Base-by-base conservation (phyloP, 2,797 vertebrate genomes). In the Gymnoscopelus microlampas region DNA sequence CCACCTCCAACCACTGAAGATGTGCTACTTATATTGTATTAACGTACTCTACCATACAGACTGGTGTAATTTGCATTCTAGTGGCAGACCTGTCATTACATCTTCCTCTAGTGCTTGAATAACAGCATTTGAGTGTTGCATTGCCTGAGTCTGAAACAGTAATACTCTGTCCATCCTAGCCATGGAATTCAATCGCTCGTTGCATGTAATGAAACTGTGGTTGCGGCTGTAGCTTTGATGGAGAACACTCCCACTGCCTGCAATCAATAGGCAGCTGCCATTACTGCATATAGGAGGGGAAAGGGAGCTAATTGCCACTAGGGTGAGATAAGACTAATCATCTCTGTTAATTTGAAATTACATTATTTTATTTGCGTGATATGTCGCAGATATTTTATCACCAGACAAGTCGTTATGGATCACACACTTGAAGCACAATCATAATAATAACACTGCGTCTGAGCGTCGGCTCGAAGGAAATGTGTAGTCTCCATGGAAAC, bases 401-500 rank as follows among this genome's bases (percentile, higher is more conserved):
- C 9, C 39, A 8, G 39, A 44, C 7, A 44, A 44, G 7, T 55
- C 8, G 11, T 68, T 55, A 75, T 57, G 63, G 57, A 73, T 67
- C 49, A 62, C 29, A 53, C 65, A 64, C 54, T 39, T 57, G 13
- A 3, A 32, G 23, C 10, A 29, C 70, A 58, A 67, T 66, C 23
- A 63, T 71, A 50, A 44, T 35, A 5, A 10, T 2, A 44, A 9
- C 7, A 44, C 39, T 44, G 39, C 8, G 39, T 9, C 72, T 49
- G 60, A 58, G 56, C 48, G 50, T 56, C 53, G 64, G 49, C 54
- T 55, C 35, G 23, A 39, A 62, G 19, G 47, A 35, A 23, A 57
- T 48, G 23, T 62, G 12, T 14, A 59, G 80, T 89, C 88, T 79
- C 84, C 79, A 88, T 81, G 82, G 85, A 71, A 89, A 87, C 81